Base-by-base conservation (phyloP, 2,113 vertebrate genomes). In the Siphamia tubifer region DNA sequence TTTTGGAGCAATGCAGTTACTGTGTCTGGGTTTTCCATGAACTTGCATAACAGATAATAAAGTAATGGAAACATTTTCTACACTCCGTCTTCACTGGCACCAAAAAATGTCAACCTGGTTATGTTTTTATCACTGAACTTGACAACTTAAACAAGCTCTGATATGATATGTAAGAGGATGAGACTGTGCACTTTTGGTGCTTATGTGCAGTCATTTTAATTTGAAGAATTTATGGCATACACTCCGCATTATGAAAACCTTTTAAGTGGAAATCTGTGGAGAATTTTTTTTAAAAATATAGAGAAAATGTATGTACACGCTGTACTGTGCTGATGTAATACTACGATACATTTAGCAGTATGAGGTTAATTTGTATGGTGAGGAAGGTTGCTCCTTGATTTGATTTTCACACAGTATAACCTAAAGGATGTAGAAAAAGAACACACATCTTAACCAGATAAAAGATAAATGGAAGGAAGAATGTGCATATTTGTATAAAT, bases 401-500 rank as follows among this genome's bases (percentile, higher is more conserved):
- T 69, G 6, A 25, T 8, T 49, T 36, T 73, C 64, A 34, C 23
- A 28, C 24, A 43, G 45, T 15, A 31, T 32, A 24, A 70, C 47
- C n/a, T 55, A 55, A 85, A 20, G 10, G 24, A 49, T 82, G 65
- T 74, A 68, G 25, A 84, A 70, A 53, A 10, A 4, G 35, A 45
- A 68, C n/a, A 66, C 16, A 24, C 13, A 68, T 40, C 35, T 16
- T 17, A 10, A 21, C 44, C 40, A 27, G 43, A n/a, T n/a, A 27
- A 4, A 69, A 28, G 25, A 51, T 32, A 15, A 45, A 35, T 30
- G 47, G 44, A 62, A 4, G 19, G 45, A 68, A 34, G 53, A 71
- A 44, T 76, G 83, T 77, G 70, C 70, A 75, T 75, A 79, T 60
- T 13, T 84, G 81, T 85, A 82, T 78, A 85, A 84, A 87, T 81